phyloP scores from a whole-genome alignment of 2,113 vertebrate genomes.

The Coracopsis vasa region DNA sequence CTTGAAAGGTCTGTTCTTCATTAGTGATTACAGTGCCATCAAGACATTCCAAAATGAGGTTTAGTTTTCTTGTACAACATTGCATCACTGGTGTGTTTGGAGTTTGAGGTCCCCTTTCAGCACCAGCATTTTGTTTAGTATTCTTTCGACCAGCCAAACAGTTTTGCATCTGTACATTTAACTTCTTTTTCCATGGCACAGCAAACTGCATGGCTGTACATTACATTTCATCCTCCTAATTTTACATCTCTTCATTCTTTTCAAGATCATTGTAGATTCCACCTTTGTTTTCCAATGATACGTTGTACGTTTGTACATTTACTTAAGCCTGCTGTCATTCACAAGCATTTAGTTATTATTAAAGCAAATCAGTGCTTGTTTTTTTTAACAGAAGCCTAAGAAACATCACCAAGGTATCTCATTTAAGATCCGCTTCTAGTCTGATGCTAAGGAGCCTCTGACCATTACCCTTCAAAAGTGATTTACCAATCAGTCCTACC shows the following conservation, averaged over 20 bases:
- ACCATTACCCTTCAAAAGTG: background rate
- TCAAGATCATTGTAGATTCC: background rate
- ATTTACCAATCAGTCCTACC: background rate
- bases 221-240: background rate
- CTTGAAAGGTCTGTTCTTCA: background rate
- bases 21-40: background rate
- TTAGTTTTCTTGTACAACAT: background rate
- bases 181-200: background rate
- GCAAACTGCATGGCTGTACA: background rate
- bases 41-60: background rate
- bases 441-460: background rate
- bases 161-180: background rate
- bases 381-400: background rate
- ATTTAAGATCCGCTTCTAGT: background rate
- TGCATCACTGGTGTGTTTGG: background rate
- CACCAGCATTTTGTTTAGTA: background rate
- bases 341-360: background rate
- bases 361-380: background rate
- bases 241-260: background rate
- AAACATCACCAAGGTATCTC: background rate
- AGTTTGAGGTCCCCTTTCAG: background rate
- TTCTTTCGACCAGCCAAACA: background rate
- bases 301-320: background rate
- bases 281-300: background rate
- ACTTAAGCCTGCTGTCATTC: background rate